These are phyloP conservation scores for Bergia puertoricense DNA, from an alignment of 92 coral and sea anemone species.

Conservation along the genomic window DNA sequence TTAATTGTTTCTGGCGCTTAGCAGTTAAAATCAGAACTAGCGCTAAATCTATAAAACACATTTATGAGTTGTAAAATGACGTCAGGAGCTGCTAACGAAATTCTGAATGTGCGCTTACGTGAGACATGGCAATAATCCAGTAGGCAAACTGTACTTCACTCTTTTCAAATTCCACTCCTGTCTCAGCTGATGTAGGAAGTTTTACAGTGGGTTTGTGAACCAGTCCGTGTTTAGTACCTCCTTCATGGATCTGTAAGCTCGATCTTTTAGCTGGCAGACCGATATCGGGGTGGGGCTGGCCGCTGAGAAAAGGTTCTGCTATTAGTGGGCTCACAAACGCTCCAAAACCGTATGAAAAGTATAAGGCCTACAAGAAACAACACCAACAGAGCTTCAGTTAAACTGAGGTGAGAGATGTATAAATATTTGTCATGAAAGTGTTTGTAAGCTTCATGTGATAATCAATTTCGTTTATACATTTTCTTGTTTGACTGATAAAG, in stretches of 20 bases:
- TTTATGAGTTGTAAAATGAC: neutral
- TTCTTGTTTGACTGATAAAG: too few species aligned
- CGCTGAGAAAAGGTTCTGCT: constrained; percentile 96
- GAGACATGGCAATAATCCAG: constrained; percentile 90
- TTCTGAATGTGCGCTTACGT: constrained; percentile 56
- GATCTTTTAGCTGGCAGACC: constrained; percentile 67
- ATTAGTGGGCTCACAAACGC: constrained; percentile 96
- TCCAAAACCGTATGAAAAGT: constrained; percentile 91
- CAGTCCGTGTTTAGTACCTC: constrained; percentile 81
- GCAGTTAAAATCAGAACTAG: neutral
- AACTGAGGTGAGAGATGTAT: too few species aligned
- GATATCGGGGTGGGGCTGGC: constrained; percentile 77
- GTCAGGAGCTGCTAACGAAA: too few species aligned
- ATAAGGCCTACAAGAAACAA: constrained; percentile 61
- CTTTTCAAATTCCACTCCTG: constrained; percentile 56
- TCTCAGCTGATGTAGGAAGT: constrained; percentile 45
- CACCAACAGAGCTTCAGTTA: neutral
- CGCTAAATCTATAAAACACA: neutral
- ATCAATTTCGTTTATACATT: too few species aligned
- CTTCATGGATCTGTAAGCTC: constrained; percentile 76
- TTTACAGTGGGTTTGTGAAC: constrained; percentile 64
- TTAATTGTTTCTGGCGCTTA: neutral
- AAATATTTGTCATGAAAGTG: neutral
- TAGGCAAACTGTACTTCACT: constrained; percentile 89
- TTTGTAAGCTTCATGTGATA: too few species aligned